Conservation (phyloP, 1,140 invertebrate species). For the Adoxophyes honmai region DNA sequence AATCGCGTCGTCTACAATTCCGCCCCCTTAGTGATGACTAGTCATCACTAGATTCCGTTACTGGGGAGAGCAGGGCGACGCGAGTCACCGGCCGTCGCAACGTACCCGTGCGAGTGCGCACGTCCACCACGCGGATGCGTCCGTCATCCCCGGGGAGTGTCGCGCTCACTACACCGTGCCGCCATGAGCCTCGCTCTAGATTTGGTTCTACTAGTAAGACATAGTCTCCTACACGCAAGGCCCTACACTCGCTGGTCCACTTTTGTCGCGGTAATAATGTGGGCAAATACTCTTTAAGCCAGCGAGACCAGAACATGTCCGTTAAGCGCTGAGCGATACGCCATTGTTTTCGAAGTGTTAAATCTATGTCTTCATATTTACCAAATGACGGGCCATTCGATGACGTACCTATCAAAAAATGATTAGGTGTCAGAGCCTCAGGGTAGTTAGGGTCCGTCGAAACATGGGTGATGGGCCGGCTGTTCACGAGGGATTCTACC, state of each 20-base stretch:
- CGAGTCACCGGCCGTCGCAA: constrained; percentile 12
- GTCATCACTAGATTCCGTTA: too few species aligned
- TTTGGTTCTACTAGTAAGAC: constrained; percentile 14
- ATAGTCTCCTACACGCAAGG: constrained; percentile 14
- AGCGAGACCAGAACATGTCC: background rate
- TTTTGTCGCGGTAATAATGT: constrained; percentile 11
- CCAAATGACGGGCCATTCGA: too few species aligned
- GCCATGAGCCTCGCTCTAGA: constrained; percentile 9
- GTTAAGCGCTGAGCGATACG: too few species aligned
- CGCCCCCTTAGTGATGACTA: too few species aligned
- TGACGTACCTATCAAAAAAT: constrained; percentile 3
- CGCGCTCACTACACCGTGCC: constrained; percentile 15
- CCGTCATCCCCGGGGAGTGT: constrained; percentile 1
- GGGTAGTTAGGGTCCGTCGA: constrained; percentile 12
- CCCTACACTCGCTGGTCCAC: constrained; percentile 1
- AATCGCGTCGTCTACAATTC: too few species aligned
- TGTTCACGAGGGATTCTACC: too few species aligned
- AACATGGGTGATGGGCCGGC: too few species aligned
- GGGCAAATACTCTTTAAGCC: constrained; percentile 7
- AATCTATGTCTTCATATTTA: too few species aligned
- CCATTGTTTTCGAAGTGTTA: too few species aligned
- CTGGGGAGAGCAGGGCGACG: too few species aligned
- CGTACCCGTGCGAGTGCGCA: constrained; percentile 11
- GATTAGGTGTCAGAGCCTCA: constrained; percentile 11
- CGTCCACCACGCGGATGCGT: constrained; percentile 11